A percentile compares a stretch with the other conserved stretches of the same genome.
These are phyloP conservation scores for Sebastes hubbsi DNA, from an alignment of 2,797 vertebrate genomes.

Conservation along the genomic window DNA sequence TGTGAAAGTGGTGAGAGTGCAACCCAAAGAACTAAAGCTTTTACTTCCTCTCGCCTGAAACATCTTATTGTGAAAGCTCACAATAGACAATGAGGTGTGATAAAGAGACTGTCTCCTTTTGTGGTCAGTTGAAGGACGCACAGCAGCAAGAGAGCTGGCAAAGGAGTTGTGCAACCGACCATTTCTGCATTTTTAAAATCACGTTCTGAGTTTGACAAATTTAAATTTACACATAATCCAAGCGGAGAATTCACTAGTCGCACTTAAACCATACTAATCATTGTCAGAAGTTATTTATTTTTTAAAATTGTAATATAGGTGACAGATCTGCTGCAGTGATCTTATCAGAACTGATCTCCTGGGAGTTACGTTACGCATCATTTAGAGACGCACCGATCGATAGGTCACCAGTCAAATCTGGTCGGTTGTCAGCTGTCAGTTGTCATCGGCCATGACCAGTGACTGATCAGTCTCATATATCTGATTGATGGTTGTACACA, in stretches of 20 bases:
- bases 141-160: not conserved
- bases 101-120: constrained; percentile 23
- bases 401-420: not conserved
- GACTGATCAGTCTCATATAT: not conserved
- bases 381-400: not conserved
- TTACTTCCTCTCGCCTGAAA: constrained; percentile 16
- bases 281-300: not conserved
- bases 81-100: not conserved
- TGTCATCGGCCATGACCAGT: not conserved
- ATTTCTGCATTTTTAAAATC: not conserved
- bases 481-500: not conserved
- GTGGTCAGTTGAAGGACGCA: constrained; percentile 21
- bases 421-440: not conserved
- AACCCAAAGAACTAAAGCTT: not conserved
- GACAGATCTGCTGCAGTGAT: not conserved
- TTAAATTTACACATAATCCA: not conserved
- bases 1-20: constrained; percentile 11
- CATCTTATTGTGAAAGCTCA: not conserved
- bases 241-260: not conserved
- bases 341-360: not conserved
- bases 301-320: not conserved
- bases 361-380: not conserved
- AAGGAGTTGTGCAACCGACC: constrained; percentile 1
- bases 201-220: not conserved
- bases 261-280: not conserved